A percentile compares a stretch with the other conserved stretches of the same genome.
phyloP scores from a whole-genome alignment of 2,113 vertebrate genomes.

The Micromys minutus region DNA sequence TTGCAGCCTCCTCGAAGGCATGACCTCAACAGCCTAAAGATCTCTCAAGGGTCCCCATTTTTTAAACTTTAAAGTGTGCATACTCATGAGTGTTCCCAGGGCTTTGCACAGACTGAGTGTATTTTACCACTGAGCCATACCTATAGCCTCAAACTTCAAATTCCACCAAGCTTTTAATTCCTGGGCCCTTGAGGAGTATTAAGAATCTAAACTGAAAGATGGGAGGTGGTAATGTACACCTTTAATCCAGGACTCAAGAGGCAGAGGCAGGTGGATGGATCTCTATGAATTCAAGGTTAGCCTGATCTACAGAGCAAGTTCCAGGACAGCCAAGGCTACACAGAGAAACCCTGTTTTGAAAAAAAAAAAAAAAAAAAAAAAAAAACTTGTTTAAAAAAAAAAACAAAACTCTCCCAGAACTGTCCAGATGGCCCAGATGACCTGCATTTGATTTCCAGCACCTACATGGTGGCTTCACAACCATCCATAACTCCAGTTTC shows the following conservation, averaged over 20 bases:
- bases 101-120: not conserved
- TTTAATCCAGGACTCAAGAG: too few species aligned
- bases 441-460: not conserved
- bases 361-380: too few species aligned
- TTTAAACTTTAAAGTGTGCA: not conserved
- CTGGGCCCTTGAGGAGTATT: not conserved
- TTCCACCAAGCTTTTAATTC: not conserved
- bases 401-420: too few species aligned
- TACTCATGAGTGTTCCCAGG: not conserved
- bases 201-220: not conserved
- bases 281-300: too few species aligned
- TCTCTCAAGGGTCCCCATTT: not conserved
- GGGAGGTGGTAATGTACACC: too few species aligned
- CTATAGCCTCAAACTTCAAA: not conserved
- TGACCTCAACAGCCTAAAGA: not conserved
- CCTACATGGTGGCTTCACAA: not conserved
- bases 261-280: too few species aligned
- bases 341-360: too few species aligned
- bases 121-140: not conserved
- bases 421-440: not conserved
- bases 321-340: too few species aligned
- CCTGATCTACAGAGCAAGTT: too few species aligned
- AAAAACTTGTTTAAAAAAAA: too few species aligned
- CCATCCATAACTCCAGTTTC: not conserved
- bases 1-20: not conserved